phyloP scores from a whole-genome alignment of 1,140 invertebrate genomes.

The fruit fly (Drosophila melanogaster) region DNA sequence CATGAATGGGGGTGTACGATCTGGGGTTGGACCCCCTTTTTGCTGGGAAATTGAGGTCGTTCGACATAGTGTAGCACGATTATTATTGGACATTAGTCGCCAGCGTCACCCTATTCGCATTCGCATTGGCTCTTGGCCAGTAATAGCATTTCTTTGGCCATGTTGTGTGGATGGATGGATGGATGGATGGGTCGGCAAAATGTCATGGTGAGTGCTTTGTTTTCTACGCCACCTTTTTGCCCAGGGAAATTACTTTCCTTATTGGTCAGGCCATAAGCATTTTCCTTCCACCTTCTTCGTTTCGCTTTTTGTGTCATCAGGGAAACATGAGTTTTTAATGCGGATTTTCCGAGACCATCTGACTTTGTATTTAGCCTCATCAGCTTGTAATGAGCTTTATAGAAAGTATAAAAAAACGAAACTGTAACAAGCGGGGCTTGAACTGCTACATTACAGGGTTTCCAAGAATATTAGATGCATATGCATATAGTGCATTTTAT shows the following conservation, averaged over 20 bases:
- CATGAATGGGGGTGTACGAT: conserved; percentile 11
- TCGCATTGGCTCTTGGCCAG: conserved; percentile 55
- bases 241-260: conserved; percentile 75
- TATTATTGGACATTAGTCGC: conserved; percentile 69
- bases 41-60: conserved; percentile 68
- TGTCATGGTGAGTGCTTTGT: conserved; percentile 70
- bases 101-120: conserved; percentile 51
- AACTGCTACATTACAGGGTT: conserved; percentile 5
- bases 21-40: conserved; percentile 19
- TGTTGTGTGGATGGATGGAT: conserved; percentile 45
- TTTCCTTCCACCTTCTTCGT: conserved; percentile 17
- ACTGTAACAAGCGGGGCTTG: conserved; percentile 47
- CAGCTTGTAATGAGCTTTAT: conserved; percentile 69
- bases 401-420: conserved; percentile 24
- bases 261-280: conserved; percentile 38
- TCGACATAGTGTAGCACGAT: conserved; percentile 69
- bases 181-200: conserved; percentile 36
- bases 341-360: conserved; percentile 63
- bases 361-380: conserved; percentile 41
- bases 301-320: conserved; percentile 63
- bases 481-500: no score
- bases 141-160: conserved; percentile 74
- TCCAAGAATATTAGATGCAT: neutral
- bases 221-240: conserved; percentile 22
- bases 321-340: conserved; percentile 78